Percentiles rank a stretch among this genome's conserved stretches.
phyloP scores from a whole-genome alignment of 23 tunicate genomes.

The Oikopleura vanhoeffeni region DNA sequence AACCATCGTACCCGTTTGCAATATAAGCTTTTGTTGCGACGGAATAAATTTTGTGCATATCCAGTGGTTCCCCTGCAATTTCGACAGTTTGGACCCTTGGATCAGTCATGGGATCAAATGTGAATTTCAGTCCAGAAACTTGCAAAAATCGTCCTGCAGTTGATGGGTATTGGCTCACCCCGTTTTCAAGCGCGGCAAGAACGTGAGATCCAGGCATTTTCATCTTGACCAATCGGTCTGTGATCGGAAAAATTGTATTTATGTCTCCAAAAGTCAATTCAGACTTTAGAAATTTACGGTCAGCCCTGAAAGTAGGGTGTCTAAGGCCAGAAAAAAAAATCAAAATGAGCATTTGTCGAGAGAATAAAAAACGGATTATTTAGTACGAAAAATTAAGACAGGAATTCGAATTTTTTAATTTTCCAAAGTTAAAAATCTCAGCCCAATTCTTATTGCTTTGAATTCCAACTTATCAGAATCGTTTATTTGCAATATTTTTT shows the following conservation, averaged over 20 bases:
- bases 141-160: slow-evolving; percentile 66
- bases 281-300: slow-evolving; percentile 11
- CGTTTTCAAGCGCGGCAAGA: slow-evolving; percentile 45
- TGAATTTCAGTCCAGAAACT: slow-evolving; percentile 19
- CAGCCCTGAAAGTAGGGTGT: not conserved
- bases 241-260: slow-evolving; percentile 61
- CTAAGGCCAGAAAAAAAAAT: not conserved
- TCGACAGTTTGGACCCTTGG: slow-evolving; percentile 13
- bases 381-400: too few relatives aligned
- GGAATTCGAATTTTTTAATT: too few relatives aligned
- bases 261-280: slow-evolving; percentile 41
- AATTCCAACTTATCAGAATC: too few relatives aligned
- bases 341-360: too few relatives aligned
- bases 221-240: slow-evolving; percentile 44
- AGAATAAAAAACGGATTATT: too few relatives aligned
- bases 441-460: too few relatives aligned
- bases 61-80: slow-evolving; percentile 31
- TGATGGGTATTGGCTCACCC: slow-evolving; percentile 45
- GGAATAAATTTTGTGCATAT: slow-evolving; percentile 24
- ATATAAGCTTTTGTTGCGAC: slow-evolving; percentile 76
- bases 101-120: not conserved
- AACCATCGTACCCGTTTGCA: slow-evolving; percentile 62
- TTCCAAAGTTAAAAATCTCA: too few relatives aligned
- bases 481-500: too few relatives aligned
- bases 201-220: not conserved